Base-by-base conservation (phyloP, 2,888 invertebrate genomes). In the Gasteruption jaculator region DNA sequence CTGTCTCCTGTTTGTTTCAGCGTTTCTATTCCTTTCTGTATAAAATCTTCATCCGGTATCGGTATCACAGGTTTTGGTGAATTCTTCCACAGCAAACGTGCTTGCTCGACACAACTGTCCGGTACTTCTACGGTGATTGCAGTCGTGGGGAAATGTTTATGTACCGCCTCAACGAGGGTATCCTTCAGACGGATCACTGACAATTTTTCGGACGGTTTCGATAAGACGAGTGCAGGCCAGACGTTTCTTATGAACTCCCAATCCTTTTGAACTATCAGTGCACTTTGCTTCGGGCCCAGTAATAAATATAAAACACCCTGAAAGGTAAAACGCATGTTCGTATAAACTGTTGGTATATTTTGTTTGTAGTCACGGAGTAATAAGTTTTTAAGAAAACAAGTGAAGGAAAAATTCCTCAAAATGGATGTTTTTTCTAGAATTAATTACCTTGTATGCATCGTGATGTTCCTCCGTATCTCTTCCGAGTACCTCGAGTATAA, bases 161-260 rank as follows among this genome's bases (percentile, higher is more conserved):
- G 76, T 1, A 84, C 71, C 0, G 72, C 61, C 3, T 80, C 79
- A 27, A 74, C 68, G 38, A 82, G 68, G 0, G 67, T 70, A 49
- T 80, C 78, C 48, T 82, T 79, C 21, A 69, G 45, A 12, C 72
- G 73, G 34, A 87, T 80, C 37, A 91, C 84, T 27, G 85, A 86
- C 1, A 84, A 83, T 63, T 93, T 92, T 62, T 94, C 93, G 3
- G 90, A 90, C 33, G 89, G 83, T 48, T 83, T 83, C 1, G 90
- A 84, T 42, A 78, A 76, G 1, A 91, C 74, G 14, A 94, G 63
- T 2, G 85, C 81, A 0, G 90, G 86, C 91, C 92, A 92, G 1
- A 93, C 66, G 18, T 78, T 72, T 25, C 75, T 71, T 12, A 86
- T 73, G 3, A 82, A 76, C 5, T 80, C 74, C 91, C 91, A 94